Percentiles rank a stretch among this genome's conserved stretches.
These are phyloP conservation scores for Megalops cyprinoides DNA, from an alignment of 2,797 vertebrate genomes.

Conservation along the genomic window DNA sequence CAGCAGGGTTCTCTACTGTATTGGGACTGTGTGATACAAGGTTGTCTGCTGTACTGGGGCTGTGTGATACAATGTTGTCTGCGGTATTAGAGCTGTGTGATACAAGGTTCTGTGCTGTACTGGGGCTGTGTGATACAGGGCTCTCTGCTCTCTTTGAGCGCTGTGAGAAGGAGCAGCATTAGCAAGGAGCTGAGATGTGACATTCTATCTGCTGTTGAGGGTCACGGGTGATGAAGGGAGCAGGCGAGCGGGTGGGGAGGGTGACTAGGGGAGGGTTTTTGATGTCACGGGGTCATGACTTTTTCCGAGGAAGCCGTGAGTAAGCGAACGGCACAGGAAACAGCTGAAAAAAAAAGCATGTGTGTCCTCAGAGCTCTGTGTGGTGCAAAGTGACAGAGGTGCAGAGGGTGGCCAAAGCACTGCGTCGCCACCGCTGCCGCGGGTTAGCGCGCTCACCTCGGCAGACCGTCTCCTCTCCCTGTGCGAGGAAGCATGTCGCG, in stretches of 20 bases:
- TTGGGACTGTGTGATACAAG: no score
- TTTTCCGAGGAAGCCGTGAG: conserved; percentile 47
- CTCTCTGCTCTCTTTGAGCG: not conserved
- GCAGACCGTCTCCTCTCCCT: not conserved
- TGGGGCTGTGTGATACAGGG: not conserved
- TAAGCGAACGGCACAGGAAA: conserved; percentile 60
- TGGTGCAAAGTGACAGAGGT: no score
- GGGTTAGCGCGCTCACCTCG: not conserved
- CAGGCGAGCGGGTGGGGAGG: not conserved
- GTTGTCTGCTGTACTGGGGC: no score
- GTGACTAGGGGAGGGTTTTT: not conserved
- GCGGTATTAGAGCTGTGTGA: no score
- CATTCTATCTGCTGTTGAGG: not conserved
- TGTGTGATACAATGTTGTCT: no score
- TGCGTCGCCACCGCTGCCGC: not conserved
- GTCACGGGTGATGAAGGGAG: not conserved
- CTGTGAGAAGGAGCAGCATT: not conserved
- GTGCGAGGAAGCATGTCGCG: conserved; percentile 65
- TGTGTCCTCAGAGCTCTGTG: no score
- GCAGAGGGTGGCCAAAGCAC: not conserved
- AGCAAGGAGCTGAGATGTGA: not conserved
- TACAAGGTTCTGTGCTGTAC: not conserved
- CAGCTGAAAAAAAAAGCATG: conserved; percentile 43
- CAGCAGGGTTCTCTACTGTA: no score
- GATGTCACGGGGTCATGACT: not conserved